A percentile compares a stretch with the other conserved stretches of the same genome.
Conservation (phyloP, 1,140 invertebrate genomes). For the Heterodera carotae region DNA sequence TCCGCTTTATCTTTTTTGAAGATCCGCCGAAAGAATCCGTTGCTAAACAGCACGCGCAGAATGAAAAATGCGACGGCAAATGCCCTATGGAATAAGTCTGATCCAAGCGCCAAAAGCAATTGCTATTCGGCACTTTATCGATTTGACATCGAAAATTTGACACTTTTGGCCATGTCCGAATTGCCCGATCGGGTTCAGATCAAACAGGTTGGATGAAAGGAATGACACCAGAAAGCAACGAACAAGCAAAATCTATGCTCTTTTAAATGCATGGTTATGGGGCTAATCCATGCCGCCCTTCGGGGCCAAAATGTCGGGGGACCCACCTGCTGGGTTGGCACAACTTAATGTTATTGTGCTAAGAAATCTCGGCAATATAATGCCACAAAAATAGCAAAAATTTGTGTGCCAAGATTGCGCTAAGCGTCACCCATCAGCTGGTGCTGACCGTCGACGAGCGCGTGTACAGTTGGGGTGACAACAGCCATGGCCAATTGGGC, state of each 20-base stretch:
- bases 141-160: conserved; percentile 66
- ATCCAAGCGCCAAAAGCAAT: background rate
- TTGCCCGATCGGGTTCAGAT: conserved; percentile 68
- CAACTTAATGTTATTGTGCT: too few species aligned
- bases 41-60: conserved; percentile 6
- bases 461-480: conserved; percentile 77
- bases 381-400: conserved; percentile 2
- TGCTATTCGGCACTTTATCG: conserved; percentile 68
- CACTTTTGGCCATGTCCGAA: conserved; percentile 64
- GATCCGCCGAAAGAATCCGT: conserved; percentile 10
- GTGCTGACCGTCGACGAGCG: conserved; percentile 73
- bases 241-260: background rate
- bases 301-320: too few species aligned
- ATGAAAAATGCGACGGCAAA: conserved; percentile 3
- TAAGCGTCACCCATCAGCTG: conserved; percentile 74
- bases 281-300: too few species aligned
- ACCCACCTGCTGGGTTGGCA: too few species aligned
- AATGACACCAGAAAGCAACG: conserved; percentile 40
- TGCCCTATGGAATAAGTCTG: background rate
- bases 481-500: conserved; percentile 73
- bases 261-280: too few species aligned
- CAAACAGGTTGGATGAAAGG: conserved; percentile 67
- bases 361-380: background rate
- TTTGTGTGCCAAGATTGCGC: conserved; percentile 38
- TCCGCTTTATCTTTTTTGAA: too few species aligned